These are phyloP conservation scores for Scomber colias DNA, from an alignment of 2,113 vertebrate genomes.

Conservation along the genomic window DNA sequence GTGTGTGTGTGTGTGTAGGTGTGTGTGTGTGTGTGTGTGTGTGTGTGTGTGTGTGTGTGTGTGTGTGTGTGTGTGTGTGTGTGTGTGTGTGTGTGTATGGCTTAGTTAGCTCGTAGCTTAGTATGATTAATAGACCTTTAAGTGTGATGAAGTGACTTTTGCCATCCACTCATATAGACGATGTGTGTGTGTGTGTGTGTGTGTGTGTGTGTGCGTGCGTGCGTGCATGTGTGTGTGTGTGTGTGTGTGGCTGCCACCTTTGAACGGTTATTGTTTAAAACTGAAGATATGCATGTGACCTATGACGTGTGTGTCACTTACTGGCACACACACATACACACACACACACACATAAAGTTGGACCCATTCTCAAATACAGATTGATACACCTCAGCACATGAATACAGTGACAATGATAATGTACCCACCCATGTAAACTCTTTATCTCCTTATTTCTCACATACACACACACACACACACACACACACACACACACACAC, in stretches of 20 bases:
- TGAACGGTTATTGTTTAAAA: constrained; percentile 1
- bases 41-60: background rate
- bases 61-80: constrained; percentile 1
- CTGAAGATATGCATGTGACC: constrained; percentile 1
- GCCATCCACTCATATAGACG: constrained; percentile 3
- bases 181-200: background rate
- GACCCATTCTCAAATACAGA: constrained; percentile 29
- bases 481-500: constrained; percentile 15
- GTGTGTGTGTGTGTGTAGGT: constrained; percentile 3
- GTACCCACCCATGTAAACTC: background rate
- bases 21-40: constrained; percentile 1
- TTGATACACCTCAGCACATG: constrained; percentile 23
- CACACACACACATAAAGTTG: background rate
- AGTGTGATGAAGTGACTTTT: constrained; percentile 33
- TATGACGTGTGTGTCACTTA: constrained; percentile 32
- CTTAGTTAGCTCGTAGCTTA: background rate
- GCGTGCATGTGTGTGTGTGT: too few species aligned
- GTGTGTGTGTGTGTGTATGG: background rate
- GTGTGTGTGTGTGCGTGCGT: too few species aligned
- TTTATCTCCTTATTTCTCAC: background rate
- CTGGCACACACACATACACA: background rate
- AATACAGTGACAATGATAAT: background rate
- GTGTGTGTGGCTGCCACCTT: background rate
- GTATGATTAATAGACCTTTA: constrained; percentile 55
- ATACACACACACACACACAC: background rate